A percentile compares a stretch with the other conserved stretches of the same genome.
Evolutionary conservation across 2,888 invertebrate species (phyloP).

Genomic region (Drosophila incognita): DNA sequence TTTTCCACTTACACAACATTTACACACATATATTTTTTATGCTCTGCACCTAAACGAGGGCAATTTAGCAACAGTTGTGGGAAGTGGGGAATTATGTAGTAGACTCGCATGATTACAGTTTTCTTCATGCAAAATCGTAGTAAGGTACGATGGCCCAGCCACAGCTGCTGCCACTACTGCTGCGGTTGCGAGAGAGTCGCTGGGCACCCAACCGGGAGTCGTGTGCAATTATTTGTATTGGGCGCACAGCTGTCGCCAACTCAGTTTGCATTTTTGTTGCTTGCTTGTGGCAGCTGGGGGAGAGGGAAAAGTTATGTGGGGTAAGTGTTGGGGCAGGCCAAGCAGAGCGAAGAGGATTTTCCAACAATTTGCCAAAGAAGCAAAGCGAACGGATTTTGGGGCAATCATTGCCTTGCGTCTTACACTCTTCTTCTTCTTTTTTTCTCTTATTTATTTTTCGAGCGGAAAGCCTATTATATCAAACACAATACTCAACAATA

Average conservation of each 20-base stretch:
- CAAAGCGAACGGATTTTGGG: slow-evolving; percentile 67
- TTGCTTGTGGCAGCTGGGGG: slow-evolving; percentile 1
- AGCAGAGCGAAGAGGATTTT: slow-evolving; percentile 57
- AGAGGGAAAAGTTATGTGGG: slow-evolving; percentile 28
- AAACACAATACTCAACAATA: slow-evolving; percentile 80
- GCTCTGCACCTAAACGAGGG: slow-evolving; percentile 47
- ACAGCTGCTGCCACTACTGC: slow-evolving; percentile 29
- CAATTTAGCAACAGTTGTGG: slow-evolving; percentile 49
- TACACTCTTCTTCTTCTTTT: slow-evolving; percentile 19
- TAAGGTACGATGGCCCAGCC: slow-evolving; percentile 39
- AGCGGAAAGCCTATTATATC: slow-evolving; percentile 80
- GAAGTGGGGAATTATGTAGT: slow-evolving; percentile 27
- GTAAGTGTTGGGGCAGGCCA: slow-evolving; percentile 58
- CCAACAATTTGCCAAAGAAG: slow-evolving; percentile 76
- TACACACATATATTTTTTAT: slow-evolving; percentile 2
- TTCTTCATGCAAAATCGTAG: slow-evolving; percentile 11
- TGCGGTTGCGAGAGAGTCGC: slow-evolving; percentile 26
- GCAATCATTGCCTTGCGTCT: slow-evolving; percentile 29
- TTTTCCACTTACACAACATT: not conserved
- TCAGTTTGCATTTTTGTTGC: slow-evolving; percentile 45
- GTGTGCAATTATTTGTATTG: slow-evolving; percentile 76
- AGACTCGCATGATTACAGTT: slow-evolving; percentile 48
- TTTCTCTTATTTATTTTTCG: slow-evolving; percentile 57
- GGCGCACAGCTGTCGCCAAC: slow-evolving; percentile 48
- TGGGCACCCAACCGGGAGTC: slow-evolving; percentile 37